Conservation (phyloP, 2,888 invertebrate genomes). For the Caenorhabditis macrosperma region DNA sequence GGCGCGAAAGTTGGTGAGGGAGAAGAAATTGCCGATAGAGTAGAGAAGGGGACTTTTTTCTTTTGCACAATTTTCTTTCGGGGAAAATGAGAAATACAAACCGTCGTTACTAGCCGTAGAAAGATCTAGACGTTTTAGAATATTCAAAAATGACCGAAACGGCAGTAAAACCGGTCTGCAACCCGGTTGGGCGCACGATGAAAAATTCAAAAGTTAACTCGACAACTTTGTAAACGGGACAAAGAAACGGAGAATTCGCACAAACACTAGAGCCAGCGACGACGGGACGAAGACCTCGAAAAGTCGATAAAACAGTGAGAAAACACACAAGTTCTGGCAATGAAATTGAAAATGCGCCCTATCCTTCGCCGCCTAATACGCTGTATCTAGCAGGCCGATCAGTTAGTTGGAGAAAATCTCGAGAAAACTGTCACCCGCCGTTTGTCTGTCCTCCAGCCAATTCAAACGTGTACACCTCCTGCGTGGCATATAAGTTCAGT, state of each 20-base stretch:
- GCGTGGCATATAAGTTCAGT: constrained; percentile 39
- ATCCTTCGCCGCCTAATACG: constrained; percentile 35
- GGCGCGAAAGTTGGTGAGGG: constrained; percentile 3
- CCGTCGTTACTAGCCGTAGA: too few species aligned
- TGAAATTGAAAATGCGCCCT: constrained; percentile 30
- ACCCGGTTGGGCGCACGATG: constrained; percentile 2
- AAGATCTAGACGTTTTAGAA: background rate
- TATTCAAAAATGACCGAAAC: background rate
- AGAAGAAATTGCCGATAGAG: too few species aligned
- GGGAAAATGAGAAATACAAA: too few species aligned
- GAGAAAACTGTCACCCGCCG: constrained; percentile 44
- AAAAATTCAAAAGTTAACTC: constrained; percentile 16
- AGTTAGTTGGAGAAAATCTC: constrained; percentile 33
- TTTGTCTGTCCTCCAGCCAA: constrained; percentile 12
- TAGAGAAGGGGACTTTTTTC: too few species aligned
- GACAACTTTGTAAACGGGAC: constrained; percentile 2
- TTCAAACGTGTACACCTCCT: constrained; percentile 2
- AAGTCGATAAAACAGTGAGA: constrained; percentile 39
- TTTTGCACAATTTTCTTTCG: too few species aligned
- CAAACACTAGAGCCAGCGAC: constrained; percentile 12
- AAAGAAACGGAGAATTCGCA: constrained; percentile 7
- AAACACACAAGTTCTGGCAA: constrained; percentile 15
- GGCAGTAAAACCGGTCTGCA: background rate
- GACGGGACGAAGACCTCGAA: constrained; percentile 11
- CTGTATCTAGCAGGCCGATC: constrained; percentile 37